Percentiles rank a stretch among this genome's conserved stretches.
Evolutionary conservation across 2,113 vertebrate genomes (phyloP).

Genomic region (Daboia siamensis): DNA sequence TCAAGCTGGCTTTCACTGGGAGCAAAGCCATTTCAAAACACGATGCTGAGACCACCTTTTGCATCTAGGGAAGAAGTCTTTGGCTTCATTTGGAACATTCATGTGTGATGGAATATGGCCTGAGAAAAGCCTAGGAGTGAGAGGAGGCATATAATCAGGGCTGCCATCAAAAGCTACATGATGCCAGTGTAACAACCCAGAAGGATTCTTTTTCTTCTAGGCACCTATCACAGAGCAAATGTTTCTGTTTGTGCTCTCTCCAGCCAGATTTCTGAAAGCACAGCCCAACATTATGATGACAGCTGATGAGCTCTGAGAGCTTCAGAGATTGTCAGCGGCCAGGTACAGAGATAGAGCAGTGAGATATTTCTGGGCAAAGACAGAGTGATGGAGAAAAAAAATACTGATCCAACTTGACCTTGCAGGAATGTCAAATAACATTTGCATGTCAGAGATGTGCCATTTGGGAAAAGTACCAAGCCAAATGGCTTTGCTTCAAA

Average conservation of each 20-base stretch:
- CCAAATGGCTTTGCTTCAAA: not conserved
- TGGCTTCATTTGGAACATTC: constrained; percentile 1
- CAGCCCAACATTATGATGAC: constrained; percentile 2
- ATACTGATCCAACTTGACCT: not conserved
- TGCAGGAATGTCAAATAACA: constrained; percentile 11
- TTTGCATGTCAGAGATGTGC: not conserved
- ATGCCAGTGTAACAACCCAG: not conserved
- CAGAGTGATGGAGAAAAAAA: constrained; percentile 4
- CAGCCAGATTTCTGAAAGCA: constrained; percentile 19
- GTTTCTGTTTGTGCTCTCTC: constrained; percentile 8
- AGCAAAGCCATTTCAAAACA: constrained; percentile 25
- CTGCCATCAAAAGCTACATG: not conserved
- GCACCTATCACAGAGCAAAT: constrained; percentile 1
- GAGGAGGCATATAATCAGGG: not conserved
- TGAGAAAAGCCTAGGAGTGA: not conserved
- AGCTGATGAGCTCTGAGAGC: constrained; percentile 1
- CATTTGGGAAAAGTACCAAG: not conserved
- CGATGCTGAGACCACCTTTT: constrained; percentile 9
- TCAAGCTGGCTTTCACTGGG: constrained; percentile 23
- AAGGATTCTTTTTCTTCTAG: constrained; percentile 1
- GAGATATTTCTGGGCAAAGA: constrained; percentile 13
- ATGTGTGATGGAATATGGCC: not conserved
- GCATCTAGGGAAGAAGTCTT: not conserved
- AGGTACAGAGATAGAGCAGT: not conserved
- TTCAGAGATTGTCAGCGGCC: constrained; percentile 7